Evolutionary conservation across 2,113 vertebrate genomes (phyloP).

Genomic region (Cottus gobio): DNA sequence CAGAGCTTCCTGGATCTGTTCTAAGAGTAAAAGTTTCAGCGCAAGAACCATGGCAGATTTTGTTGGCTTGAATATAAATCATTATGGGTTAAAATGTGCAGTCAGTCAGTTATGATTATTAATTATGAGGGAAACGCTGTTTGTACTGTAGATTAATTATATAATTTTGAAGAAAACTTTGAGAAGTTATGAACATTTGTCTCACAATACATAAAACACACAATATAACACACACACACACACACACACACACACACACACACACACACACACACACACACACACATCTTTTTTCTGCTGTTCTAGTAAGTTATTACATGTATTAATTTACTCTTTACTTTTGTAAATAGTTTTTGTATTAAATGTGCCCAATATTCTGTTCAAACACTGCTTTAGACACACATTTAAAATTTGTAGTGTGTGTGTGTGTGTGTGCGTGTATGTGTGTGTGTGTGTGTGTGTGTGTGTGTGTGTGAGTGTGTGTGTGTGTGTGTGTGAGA

Average conservation of each 20-base stretch:
- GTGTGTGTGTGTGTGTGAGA: slow-evolving; percentile 9
- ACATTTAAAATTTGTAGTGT: slow-evolving; percentile 19
- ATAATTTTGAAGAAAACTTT: neutral
- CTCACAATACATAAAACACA: neutral
- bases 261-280: neutral
- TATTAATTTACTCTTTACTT: neutral
- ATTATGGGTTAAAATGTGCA: neutral
- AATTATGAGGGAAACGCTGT: neutral
- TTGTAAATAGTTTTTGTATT: too few species aligned
- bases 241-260: neutral
- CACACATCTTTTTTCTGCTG: too few species aligned
- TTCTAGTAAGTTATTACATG: too few species aligned
- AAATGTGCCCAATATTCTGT: neutral
- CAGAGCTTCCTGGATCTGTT: slow-evolving; percentile 22
- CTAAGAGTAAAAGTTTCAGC: slow-evolving; percentile 12
- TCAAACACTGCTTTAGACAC: slow-evolving; percentile 5
- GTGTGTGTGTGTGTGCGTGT: too few species aligned
- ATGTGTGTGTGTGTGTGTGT: slow-evolving; percentile 26
- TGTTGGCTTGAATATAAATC: slow-evolving; percentile 7
- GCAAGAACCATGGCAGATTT: neutral
- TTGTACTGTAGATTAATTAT: neutral
- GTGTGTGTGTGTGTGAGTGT: slow-evolving; percentile 34
- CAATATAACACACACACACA: neutral
- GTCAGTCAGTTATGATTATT: neutral
- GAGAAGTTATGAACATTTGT: neutral